phyloP scores from a whole-genome alignment of 2,113 vertebrate species.

The Eira barbara region DNA sequence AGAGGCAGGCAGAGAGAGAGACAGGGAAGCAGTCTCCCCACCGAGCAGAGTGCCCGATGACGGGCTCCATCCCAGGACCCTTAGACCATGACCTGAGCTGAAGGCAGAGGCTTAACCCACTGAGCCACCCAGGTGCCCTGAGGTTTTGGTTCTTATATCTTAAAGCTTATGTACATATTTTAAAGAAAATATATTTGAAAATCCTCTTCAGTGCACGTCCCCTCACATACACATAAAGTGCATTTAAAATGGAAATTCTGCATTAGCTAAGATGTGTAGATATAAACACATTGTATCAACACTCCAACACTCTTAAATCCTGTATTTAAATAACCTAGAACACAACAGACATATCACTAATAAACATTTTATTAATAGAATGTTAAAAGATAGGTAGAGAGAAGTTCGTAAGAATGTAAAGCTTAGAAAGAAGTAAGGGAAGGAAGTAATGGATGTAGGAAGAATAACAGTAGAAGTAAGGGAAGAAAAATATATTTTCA shows the following conservation, averaged over 20 bases:
- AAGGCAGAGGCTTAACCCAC: no score
- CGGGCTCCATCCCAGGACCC: no score
- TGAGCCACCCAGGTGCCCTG: no score
- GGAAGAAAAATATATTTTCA: not conserved
- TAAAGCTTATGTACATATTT: not conserved
- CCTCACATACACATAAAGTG: not conserved
- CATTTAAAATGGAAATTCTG: not conserved
- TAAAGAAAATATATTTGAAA: not conserved
- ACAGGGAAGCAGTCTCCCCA: no score
- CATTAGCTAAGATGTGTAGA: not conserved
- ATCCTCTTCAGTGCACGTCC: not conserved
- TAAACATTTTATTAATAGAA: slow-evolving; percentile 24
- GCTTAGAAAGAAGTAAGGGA: not conserved
- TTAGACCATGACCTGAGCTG: no score
- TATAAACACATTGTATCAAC: not conserved
- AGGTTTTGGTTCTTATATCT: not conserved
- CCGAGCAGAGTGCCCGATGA: no score
- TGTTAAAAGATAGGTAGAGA: not conserved
- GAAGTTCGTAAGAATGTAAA: not conserved
- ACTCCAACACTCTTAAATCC: not conserved
- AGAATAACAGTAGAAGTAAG: not conserved
- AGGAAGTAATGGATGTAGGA: not conserved
- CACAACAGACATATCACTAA: not conserved
- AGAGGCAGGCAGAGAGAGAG: no score
- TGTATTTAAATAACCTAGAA: not conserved